These are phyloP conservation scores for Orussus abietinus DNA, from an alignment of 1,140 invertebrate genomes.

Conservation along the genomic window DNA sequence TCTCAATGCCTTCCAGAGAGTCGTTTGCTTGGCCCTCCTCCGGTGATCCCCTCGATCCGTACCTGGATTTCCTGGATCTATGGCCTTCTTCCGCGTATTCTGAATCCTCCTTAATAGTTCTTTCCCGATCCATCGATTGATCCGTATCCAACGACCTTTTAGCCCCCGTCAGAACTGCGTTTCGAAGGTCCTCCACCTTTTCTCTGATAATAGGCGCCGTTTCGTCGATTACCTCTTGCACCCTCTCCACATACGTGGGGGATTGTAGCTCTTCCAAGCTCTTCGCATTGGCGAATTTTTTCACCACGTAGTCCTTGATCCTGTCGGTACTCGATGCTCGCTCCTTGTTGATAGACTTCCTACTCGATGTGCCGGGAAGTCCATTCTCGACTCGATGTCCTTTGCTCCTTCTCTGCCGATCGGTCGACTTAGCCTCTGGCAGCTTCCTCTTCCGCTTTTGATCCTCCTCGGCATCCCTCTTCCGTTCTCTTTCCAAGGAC, in stretches of 20 bases:
- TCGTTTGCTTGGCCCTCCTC: constrained; percentile 17
- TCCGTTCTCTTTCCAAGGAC: constrained; percentile 6
- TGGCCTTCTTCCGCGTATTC: neutral
- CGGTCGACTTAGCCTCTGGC: constrained; percentile 4
- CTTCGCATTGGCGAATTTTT: constrained; percentile 26
- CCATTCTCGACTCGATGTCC: neutral
- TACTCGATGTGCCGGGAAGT: constrained; percentile 10
- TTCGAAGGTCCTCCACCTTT: constrained; percentile 32
- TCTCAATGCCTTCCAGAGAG: constrained; percentile 10
- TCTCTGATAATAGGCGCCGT: constrained; percentile 35
- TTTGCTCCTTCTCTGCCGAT: neutral
- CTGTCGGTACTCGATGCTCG: constrained; percentile 28
- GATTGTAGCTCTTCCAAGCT: constrained; percentile 38
- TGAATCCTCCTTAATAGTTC: neutral
- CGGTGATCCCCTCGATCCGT: too few species aligned
- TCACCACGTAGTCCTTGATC: constrained; percentile 30
- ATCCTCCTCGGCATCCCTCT: neutral
- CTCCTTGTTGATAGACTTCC: constrained; percentile 16
- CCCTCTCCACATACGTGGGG: constrained; percentile 35
- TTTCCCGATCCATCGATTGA: constrained; percentile 6
- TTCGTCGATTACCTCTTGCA: constrained; percentile 38
- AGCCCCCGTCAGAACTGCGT: neutral
- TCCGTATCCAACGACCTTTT: neutral
- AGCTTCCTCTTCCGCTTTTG: constrained; percentile 3
- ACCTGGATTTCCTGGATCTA: neutral